phyloP scores from a whole-genome alignment of 2,888 invertebrate genomes.

The Gortyna flavago region DNA sequence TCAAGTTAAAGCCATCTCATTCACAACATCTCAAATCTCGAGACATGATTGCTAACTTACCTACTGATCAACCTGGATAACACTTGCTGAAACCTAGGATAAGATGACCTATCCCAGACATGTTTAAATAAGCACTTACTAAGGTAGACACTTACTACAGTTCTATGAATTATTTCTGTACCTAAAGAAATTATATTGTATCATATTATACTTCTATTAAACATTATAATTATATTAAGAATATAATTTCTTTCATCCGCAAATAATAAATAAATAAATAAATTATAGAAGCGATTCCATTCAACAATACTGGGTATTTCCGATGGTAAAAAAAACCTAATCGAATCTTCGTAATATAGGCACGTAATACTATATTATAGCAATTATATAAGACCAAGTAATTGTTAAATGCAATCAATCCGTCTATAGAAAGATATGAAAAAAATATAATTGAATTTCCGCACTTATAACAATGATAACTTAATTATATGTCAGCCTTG shows the following conservation, averaged over 20 bases:
- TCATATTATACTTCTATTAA: too few relatives aligned
- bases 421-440: conserved; percentile 5
- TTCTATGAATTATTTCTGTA: conserved; percentile 5
- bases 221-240: not conserved
- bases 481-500: conserved; percentile 24
- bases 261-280: too few relatives aligned
- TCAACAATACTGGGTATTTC: conserved; percentile 36
- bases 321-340: conserved; percentile 16
- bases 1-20: too few relatives aligned
- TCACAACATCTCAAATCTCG: not conserved
- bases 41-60: not conserved
- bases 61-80: not conserved
- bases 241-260: conserved; percentile 10
- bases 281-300: conserved; percentile 7
- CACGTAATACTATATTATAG: conserved; percentile 23
- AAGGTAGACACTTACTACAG: not conserved
- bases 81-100: not conserved
- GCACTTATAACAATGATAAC: conserved; percentile 28
- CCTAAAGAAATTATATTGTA: too few relatives aligned
- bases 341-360: not conserved
- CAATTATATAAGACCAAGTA: conserved; percentile 35
- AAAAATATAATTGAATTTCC: conserved; percentile 29
- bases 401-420: conserved; percentile 32
- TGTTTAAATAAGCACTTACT: not conserved
- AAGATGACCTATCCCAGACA: not conserved